These are phyloP conservation scores for Agriopis aurantiaria DNA, from an alignment of 2,888 invertebrate species.

Conservation along the genomic window DNA sequence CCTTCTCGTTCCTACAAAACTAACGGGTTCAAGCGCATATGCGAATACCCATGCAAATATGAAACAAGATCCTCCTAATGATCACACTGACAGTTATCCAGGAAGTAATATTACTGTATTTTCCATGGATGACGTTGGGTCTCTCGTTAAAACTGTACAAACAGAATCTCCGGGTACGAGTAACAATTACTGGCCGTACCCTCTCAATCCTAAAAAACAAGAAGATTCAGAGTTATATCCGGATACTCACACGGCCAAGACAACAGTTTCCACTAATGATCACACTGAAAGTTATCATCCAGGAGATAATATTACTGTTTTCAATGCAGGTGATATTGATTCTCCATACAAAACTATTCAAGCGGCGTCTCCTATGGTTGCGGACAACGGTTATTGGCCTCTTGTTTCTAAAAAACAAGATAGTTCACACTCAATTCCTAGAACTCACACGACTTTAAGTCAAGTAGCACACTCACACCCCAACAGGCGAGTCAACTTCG, in stretches of 20 bases:
- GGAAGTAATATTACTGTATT: neutral
- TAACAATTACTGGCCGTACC: neutral
- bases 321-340: slow-evolving; percentile 59
- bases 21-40: neutral
- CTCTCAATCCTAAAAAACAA: neutral
- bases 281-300: slow-evolving; percentile 21
- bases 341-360: slow-evolving; percentile 61
- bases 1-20: slow-evolving; percentile 25
- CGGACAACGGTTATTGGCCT: slow-evolving; percentile 45
- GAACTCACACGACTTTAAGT: slow-evolving; percentile 41
- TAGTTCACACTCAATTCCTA: slow-evolving; percentile 33
- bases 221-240: neutral
- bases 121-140: neutral
- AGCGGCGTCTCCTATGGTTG: slow-evolving; percentile 52
- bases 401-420: slow-evolving; percentile 29
- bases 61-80: neutral
- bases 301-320: slow-evolving; percentile 64
- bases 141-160: neutral
- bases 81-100: neutral
- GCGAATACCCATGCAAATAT: neutral
- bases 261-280: neutral
- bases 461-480: slow-evolving; percentile 43
- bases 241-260: neutral
- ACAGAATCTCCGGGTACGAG: neutral
- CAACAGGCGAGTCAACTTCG: slow-evolving; percentile 50